Evolutionary conservation across 2,113 vertebrate species (phyloP).

Genomic region (Oncorhynchus clarkii): DNA sequence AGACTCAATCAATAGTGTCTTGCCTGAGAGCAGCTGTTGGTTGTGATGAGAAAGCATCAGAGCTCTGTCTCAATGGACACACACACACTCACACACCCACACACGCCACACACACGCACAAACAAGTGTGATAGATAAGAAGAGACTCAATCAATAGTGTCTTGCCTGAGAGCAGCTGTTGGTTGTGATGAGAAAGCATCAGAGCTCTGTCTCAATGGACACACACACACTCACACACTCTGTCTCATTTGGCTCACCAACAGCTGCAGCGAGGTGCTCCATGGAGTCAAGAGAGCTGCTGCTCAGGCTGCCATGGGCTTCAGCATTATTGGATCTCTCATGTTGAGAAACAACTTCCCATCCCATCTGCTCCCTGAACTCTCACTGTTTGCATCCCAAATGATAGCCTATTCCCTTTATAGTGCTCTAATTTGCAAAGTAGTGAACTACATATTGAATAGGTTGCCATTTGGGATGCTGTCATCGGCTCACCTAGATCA

Average conservation of each 20-base stretch:
- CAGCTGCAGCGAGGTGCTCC: conserved; percentile 39
- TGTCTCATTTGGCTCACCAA: conserved; percentile 2
- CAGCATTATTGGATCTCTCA: conserved; percentile 31
- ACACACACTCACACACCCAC: conserved; percentile 32
- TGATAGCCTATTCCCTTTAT: neutral
- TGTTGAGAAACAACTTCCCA: conserved; percentile 16
- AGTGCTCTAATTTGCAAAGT: too few relatives aligned
- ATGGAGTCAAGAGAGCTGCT: conserved; percentile 36
- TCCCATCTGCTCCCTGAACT: conserved; percentile 35
- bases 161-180: conserved; percentile 62
- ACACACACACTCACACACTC: conserved; percentile 36
- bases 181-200: conserved; percentile 44
- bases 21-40: conserved; percentile 61
- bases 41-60: conserved; percentile 43
- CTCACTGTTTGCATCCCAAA: neutral
- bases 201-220: conserved; percentile 50
- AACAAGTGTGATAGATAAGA: conserved; percentile 42
- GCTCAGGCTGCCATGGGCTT: neutral
- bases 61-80: conserved; percentile 50
- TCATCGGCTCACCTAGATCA: neutral
- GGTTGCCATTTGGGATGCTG: too few relatives aligned
- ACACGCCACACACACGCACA: conserved; percentile 8
- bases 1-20: conserved; percentile 60
- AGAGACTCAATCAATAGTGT: conserved; percentile 57
- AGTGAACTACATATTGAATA: too few relatives aligned